Base-by-base conservation (phyloP, 2,888 invertebrate genomes). In the Stenolophus ochropezus region DNA sequence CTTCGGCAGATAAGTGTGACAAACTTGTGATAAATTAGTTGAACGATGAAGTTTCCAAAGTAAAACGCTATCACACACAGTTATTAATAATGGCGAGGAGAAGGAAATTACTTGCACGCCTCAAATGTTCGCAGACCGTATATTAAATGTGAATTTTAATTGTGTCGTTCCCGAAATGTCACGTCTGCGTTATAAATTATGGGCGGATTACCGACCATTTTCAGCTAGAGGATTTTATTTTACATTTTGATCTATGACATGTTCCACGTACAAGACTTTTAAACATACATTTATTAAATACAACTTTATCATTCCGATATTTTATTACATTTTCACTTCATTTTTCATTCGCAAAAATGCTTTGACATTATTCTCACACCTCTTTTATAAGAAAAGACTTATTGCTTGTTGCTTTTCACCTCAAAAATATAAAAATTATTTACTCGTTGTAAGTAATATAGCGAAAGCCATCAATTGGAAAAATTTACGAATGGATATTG, bases 11-110 rank as follows among this genome's bases (percentile, higher is more conserved):
- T 79, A 79, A 79, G 79, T 71, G 71, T 71, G 78, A 78, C 78
- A 78, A 61, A 65, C 65, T 65, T 65, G 71, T 79, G 79, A 79
- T 79, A 79, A 71, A 79, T 79, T 79, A 71, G 71, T 71, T 79
- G 16, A 79, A 79, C 69, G 79, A 79, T 51, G 65, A 25, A 23
- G 69, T 61, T 77, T 76, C 58, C 47, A 51, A 56, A 56, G 61
- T 78, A 51, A 69, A 78, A 78, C 69, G 61, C 61, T 69, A 65
- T 78, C 78, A 78, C 78, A 78, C 25, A 56, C 79, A 69, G 53
- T 79, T 79, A 71, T 71, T 79, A 79, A 71, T 79, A 71, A 53
- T 53, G 79, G 27, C 71, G 27, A 1, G 79, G 27, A 51, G 27
- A 3, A n/a, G 78, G 69, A 78, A 69, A 65, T 78, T 78, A 69